These are phyloP conservation scores for Leucoptera coffeella DNA, from an alignment of 2,888 invertebrate species.

Conservation along the genomic window DNA sequence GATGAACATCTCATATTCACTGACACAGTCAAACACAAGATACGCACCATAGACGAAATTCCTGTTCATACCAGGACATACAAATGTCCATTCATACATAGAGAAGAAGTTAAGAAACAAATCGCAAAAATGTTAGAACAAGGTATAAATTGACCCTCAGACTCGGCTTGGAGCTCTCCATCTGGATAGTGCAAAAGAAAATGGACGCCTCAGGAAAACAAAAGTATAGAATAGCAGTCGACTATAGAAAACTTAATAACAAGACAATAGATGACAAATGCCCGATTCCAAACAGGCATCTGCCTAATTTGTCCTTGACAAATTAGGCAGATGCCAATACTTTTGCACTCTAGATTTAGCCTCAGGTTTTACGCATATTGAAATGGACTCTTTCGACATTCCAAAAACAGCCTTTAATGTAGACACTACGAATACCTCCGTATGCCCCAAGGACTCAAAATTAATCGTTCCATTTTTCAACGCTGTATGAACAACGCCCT, in stretches of 20 bases:
- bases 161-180: slow-evolving; percentile 9
- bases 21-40: slow-evolving; percentile 10
- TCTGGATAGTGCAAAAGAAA: slow-evolving; percentile 11
- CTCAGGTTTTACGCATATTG: slow-evolving; percentile 4
- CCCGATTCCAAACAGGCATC: slow-evolving; percentile 10
- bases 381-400: slow-evolving; percentile 7
- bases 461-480: slow-evolving; percentile 12
- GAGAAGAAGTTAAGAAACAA: slow-evolving; percentile 5
- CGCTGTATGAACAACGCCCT: slow-evolving; percentile 12
- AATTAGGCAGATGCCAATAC: slow-evolving; percentile 8
- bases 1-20: slow-evolving; percentile 7
- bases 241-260: slow-evolving; percentile 10
- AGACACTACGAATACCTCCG: slow-evolving; percentile 10
- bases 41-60: slow-evolving; percentile 6
- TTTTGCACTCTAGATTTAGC: slow-evolving; percentile 5
- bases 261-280: slow-evolving; percentile 10
- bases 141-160: slow-evolving; percentile 2
- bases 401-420: slow-evolving; percentile 12
- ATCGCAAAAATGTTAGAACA: slow-evolving; percentile 2
- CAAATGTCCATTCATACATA: slow-evolving; percentile 6
- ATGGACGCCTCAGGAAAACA: slow-evolving; percentile 7
- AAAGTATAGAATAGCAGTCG: slow-evolving; percentile 10
- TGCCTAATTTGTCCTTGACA: slow-evolving; percentile 10
- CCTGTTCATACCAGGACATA: slow-evolving; percentile 7
- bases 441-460: slow-evolving; percentile 11